Evolutionary conservation across 2,797 vertebrate species (phyloP), one percentile per base, ranked within the genome.

Genomic region (Sciaenops ocellatus): DNA sequence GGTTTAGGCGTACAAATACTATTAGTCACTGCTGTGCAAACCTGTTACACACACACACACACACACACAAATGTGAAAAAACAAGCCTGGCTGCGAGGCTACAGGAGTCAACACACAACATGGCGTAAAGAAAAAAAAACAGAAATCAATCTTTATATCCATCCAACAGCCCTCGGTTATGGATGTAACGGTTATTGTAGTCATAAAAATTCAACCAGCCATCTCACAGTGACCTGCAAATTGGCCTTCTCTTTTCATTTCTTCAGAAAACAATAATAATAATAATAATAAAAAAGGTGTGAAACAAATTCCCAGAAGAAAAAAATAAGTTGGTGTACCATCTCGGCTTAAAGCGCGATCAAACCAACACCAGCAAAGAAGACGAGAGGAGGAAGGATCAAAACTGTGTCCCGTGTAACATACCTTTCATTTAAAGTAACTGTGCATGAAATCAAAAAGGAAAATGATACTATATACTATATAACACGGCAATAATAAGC

Each of bases 21-120:
- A 94, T 95, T 94, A 93, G 92, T 92, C 90, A 91, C 92, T 84
- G 85, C 83, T 88, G 89, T 90, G 89, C 79, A 83, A 91, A 94
- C 90, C 85, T 87, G 89, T 93, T 88, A 90, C 75, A 63, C 76
- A 48, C 65, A 72, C 13, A 68, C 28, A 65, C 54, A 60, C 12
- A 66, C 17, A 66, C 67, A 52, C 51, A 52, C 18, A 28, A 46
- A 52, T 4, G 48, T 26, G 41, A 42, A 66, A 57, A 73, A 50
- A 64, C 41, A 51, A 54, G 48, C 74, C 0, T 11, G 54, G 65
- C 48, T 74, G 24, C 38, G 18, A 24, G 34, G 30, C 74, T 51
- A 62, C 71, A 80, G 22, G 51, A 81, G 73, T 51, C 71, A 82
- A 78, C 69, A 76, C 76, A 67, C 50, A 81, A 73, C 75, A 74